Evolutionary conservation across 1,140 invertebrate species (phyloP), one percentile per base, ranked within the genome.

Genomic region (Procambarus clarkii): DNA sequence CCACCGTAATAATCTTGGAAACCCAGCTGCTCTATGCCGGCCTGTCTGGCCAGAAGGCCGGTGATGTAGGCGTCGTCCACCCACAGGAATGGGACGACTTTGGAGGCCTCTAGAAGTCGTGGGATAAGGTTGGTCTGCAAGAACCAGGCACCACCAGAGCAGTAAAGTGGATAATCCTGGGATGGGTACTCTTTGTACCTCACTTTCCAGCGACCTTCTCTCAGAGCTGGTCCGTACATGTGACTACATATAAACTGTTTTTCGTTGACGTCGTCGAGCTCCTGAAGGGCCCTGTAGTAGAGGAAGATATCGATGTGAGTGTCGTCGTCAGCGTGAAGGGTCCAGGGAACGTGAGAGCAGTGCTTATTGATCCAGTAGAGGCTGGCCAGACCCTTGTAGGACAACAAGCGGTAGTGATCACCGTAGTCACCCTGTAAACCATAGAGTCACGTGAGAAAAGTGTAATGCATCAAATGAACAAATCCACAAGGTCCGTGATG

Each of bases 51-150:
- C 21, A 95, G 86, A 13, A 95, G 93, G 3, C 95, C 95, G 8
- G 95, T 95, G 21, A 95, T 93, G 93, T 94, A 95, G 3, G 94
- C 94, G 84, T 95, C 95, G 87, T 95, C 95, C 87, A 95, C 92
- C 94, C 94, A 94, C 89, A 95, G 94, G 88, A 94, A 94, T 21
- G 93, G 94, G 11, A 93, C 93, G 13, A 89, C 84, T 34, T 82
- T 81, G 46, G 93, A 93, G 15, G 94, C 93, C 13, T 93, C 87
- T 83, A 93, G 94, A 60, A 94, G 81, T 3, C 44, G 4, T 3
- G 91, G 88, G 92, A 93, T 80, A 21, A 92, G 18, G 44, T 78
- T 45, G 0, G 90, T 92, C 24, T 82, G 80, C 0, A 94, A 92
- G 18, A 94, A 18, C 78, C 94, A 94, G 13, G 93, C 92, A n/a